These are phyloP conservation scores for Odontocerum albicorne DNA, from an alignment of 2,888 invertebrate species.

Conservation along the genomic window DNA sequence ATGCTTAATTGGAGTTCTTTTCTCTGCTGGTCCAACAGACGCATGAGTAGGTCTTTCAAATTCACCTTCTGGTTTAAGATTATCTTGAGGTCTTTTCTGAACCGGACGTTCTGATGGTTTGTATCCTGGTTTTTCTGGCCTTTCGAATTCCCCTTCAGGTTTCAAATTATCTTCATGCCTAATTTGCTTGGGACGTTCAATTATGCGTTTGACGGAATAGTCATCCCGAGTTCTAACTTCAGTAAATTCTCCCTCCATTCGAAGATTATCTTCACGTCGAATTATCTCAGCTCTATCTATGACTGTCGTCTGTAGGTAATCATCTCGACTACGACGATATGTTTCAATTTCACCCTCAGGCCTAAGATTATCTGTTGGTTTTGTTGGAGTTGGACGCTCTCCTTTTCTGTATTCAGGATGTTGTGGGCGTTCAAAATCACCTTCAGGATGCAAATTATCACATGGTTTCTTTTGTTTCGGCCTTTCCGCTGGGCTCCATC, in stretches of 20 bases:
- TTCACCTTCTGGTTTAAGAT: slow-evolving; percentile 57
- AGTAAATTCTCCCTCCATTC: slow-evolving; percentile 61
- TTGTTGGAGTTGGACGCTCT: slow-evolving; percentile 52
- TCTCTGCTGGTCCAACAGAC: slow-evolving; percentile 47
- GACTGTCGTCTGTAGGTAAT: slow-evolving; percentile 43
- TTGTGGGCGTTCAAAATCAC: slow-evolving; percentile 53
- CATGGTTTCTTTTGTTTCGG: slow-evolving; percentile 43
- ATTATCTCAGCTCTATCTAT: slow-evolving; percentile 50
- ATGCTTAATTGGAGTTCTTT: slow-evolving; percentile 42
- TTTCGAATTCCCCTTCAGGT: slow-evolving; percentile 58
- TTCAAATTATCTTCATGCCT: slow-evolving; percentile 60
- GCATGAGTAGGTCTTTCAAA: slow-evolving; percentile 50
- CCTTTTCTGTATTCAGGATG: slow-evolving; percentile 53
- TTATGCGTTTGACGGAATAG: slow-evolving; percentile 46
- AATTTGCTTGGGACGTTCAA: slow-evolving; percentile 62
- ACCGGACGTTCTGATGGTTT: slow-evolving; percentile 47
- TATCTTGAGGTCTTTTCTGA: slow-evolving; percentile 47
- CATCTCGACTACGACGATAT: slow-evolving; percentile 48
- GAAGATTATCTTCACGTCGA: slow-evolving; percentile 49
- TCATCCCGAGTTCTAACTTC: slow-evolving; percentile 50
- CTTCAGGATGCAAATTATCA: slow-evolving; percentile 51
- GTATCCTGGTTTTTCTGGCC: slow-evolving; percentile 42
- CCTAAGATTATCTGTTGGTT: slow-evolving; percentile 57
- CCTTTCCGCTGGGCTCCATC: slow-evolving; percentile 49
- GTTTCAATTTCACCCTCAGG: slow-evolving; percentile 57